phyloP scores from a whole-genome alignment of 1,140 invertebrate genomes.

The Trachymyrmex cornetzi region DNA sequence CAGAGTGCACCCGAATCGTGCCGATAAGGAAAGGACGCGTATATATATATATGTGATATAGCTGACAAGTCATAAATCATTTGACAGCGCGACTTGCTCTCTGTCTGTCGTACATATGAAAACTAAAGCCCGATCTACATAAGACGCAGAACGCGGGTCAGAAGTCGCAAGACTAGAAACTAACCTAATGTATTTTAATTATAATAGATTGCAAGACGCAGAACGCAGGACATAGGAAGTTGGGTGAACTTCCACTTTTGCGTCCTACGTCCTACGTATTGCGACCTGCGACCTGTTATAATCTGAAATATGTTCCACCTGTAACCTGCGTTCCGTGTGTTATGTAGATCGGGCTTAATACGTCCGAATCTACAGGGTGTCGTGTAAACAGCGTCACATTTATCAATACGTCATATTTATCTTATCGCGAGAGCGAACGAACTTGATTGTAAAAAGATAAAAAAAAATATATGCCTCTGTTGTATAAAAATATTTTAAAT shows the following conservation, averaged over 20 bases:
- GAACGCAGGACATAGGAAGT: no score
- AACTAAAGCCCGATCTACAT: no score
- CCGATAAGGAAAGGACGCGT: constrained; percentile 69
- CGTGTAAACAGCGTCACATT: constrained; percentile 24
- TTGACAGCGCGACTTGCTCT: constrained; percentile 19
- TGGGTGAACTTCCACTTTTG: no score
- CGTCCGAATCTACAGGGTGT: constrained; percentile 14
- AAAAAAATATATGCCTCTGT: not conserved
- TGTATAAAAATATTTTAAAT: not conserved
- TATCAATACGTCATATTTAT: constrained; percentile 26
- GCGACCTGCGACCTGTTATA: no score
- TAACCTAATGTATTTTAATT: no score
- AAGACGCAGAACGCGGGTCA: no score
- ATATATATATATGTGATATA: constrained; percentile 7
- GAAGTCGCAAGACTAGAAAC: no score
- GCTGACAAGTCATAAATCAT: constrained; percentile 66
- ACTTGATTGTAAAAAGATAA: constrained; percentile 17
- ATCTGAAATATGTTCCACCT: no score
- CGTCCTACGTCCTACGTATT: no score
- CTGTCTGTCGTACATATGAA: constrained; percentile 27
- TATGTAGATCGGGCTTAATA: not conserved
- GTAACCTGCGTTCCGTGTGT: no score
- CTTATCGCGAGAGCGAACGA: not conserved
- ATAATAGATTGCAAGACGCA: no score
- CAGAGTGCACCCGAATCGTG: constrained; percentile 77